Percentiles rank a stretch among this genome's conserved stretches.
Conservation (phyloP, 2,113 vertebrate genomes). For the Labrus mixtus region DNA sequence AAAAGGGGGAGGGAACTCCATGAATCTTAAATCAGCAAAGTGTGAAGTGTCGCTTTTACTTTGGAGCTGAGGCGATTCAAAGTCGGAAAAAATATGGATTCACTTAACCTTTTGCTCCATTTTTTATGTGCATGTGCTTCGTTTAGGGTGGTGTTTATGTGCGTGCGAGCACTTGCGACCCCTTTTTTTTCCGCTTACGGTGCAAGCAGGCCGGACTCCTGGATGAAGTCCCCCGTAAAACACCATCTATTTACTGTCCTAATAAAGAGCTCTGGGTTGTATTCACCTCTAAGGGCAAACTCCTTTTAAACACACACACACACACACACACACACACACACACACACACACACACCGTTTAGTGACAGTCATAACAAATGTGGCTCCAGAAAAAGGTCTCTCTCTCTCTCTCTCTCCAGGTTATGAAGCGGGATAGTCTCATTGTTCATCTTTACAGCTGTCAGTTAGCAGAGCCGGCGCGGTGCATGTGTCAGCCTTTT, state of each 20-base stretch:
- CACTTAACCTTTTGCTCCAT: constrained; percentile 43
- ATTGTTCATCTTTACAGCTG: constrained; percentile 78
- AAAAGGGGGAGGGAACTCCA: constrained; percentile 29
- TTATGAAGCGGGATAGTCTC: constrained; percentile 65
- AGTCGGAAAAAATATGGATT: constrained; percentile 34
- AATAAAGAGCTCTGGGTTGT: constrained; percentile 52
- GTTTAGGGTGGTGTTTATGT: constrained; percentile 49
- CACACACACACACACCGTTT: not conserved
- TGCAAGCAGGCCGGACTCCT: constrained; percentile 17
- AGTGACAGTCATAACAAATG: constrained; percentile 12
- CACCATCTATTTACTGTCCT: constrained; percentile 47
- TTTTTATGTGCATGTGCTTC: constrained; percentile 48
- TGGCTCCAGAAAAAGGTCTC: constrained; percentile 55
- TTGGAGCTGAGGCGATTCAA: constrained; percentile 32
- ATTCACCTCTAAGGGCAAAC: constrained; percentile 54
- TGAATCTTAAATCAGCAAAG: constrained; percentile 41
- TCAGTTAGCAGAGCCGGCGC: constrained; percentile 69
- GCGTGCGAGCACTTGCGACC: constrained; percentile 42
- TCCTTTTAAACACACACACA: constrained; percentile 37
- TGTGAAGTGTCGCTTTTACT: constrained; percentile 2
- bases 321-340: not conserved
- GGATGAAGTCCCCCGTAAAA: constrained; percentile 38
- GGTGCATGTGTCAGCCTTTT: constrained; percentile 67
- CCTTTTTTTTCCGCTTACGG: constrained; percentile 21
- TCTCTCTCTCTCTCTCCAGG: constrained; percentile 46